phyloP scores from a whole-genome alignment of 2,113 vertebrate species.

The Larimichthys polyactis region DNA sequence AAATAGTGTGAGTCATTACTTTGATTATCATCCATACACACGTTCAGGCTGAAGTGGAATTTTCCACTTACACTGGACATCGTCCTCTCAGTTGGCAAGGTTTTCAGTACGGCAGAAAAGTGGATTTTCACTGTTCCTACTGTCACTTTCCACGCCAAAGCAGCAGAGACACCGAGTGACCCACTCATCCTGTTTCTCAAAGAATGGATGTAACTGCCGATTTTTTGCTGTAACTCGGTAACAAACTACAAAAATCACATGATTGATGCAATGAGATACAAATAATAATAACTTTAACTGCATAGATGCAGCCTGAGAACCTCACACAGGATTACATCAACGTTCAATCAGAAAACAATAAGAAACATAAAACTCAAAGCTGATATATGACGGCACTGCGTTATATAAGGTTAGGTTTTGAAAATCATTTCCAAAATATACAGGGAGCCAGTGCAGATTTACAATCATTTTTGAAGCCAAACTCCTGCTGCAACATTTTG shows the following conservation, averaged over 20 bases:
- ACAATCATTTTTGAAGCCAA: slow-evolving; percentile 2
- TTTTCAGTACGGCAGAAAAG: neutral
- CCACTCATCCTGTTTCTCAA: neutral
- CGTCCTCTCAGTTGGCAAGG: neutral
- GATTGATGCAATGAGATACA: neutral
- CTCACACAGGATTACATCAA: neutral
- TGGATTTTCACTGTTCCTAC: neutral
- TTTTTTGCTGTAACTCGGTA: neutral
- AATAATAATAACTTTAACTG: neutral
- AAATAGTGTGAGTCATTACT: slow-evolving; percentile 29
- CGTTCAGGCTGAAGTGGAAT: neutral
- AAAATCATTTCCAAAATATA: neutral
- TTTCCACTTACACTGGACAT: neutral
- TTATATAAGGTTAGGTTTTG: neutral
- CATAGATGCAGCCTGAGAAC: neutral
- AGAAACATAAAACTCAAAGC: no score
- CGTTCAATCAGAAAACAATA: neutral
- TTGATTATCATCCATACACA: slow-evolving; percentile 21
- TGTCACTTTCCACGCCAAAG: neutral
- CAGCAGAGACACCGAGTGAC: neutral
- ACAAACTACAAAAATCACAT: neutral
- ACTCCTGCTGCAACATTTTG: neutral
- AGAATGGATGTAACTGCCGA: neutral
- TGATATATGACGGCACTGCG: neutral
- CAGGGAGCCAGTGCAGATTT: neutral